phyloP scores from a whole-genome alignment of 1,140 invertebrate species.

The Carcinoscorpius rotundicauda region DNA sequence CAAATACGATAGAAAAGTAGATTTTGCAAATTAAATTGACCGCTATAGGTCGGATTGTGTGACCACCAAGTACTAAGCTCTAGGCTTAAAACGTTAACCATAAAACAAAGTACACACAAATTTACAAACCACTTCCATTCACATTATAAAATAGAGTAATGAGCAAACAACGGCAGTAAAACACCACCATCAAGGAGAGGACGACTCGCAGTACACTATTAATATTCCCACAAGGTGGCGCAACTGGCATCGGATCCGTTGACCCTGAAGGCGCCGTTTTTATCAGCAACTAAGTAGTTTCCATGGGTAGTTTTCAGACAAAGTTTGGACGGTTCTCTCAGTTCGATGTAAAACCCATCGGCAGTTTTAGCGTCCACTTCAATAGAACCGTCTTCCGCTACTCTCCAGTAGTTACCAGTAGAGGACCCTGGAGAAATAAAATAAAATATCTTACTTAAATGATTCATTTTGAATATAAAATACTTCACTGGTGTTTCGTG shows the following conservation, averaged over 20 bases:
- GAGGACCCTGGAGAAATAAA: conserved; percentile 47
- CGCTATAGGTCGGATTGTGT: too few relatives aligned
- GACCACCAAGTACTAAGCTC: too few relatives aligned
- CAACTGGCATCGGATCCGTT: conserved; percentile 59
- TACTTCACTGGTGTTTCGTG: not conserved
- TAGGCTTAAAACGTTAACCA: too few relatives aligned
- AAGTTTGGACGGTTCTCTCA: conserved; percentile 79
- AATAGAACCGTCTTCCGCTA: conserved; percentile 64
- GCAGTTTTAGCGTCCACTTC: conserved; percentile 69
- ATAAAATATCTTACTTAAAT: not conserved
- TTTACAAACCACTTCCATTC: too few relatives aligned
- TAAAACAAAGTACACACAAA: too few relatives aligned
- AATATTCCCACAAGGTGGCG: conserved; percentile 91
- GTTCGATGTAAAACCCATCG: conserved; percentile 82
- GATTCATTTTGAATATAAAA: not conserved
- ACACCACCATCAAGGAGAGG: too few relatives aligned
- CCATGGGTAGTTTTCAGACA: conserved; percentile 67
- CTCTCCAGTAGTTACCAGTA: conserved; percentile 87
- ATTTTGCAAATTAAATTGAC: too few relatives aligned
- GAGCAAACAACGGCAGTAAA: too few relatives aligned
- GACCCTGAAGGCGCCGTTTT: conserved; percentile 84
- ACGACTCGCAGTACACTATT: conserved; percentile 30
- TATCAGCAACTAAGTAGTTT: conserved; percentile 76
- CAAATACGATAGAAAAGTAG: too few relatives aligned
- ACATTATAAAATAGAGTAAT: too few relatives aligned